Percentiles rank a stretch among this genome's conserved stretches.
Conservation (phyloP, 1,140 invertebrate species). For the Apis mellifera region DNA sequence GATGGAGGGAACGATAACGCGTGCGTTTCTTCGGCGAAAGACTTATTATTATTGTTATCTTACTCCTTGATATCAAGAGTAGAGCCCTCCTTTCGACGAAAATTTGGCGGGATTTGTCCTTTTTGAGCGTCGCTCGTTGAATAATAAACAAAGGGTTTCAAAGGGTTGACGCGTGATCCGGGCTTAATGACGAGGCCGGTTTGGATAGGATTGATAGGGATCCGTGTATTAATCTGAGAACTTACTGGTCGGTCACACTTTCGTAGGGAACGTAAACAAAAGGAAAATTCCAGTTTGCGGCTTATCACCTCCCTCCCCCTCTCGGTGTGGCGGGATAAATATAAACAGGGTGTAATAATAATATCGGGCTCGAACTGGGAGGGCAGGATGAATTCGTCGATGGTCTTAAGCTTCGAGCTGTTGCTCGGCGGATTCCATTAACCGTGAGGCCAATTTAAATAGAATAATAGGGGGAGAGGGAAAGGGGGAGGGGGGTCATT, state of each 20-base stretch:
- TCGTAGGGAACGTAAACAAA: slow-evolving; percentile 30
- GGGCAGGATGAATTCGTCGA: slow-evolving; percentile 13
- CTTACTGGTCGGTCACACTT: slow-evolving; percentile 29
- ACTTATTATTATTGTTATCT: too few relatives aligned
- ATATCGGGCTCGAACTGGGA: background rate
- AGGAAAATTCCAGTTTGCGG: slow-evolving; percentile 26
- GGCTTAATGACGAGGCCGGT: background rate
- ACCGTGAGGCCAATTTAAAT: background rate
- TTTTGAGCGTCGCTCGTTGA: background rate
- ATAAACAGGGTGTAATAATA: slow-evolving; percentile 36
- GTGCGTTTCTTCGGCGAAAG: too few relatives aligned
- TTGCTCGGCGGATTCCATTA: background rate
- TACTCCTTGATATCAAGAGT: too few relatives aligned
- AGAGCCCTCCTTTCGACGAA: background rate
- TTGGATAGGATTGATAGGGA: slow-evolving; percentile 15
- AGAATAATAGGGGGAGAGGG: background rate
- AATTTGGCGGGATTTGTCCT: background rate
- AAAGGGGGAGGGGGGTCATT: too few relatives aligned
- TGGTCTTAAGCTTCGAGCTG: background rate
- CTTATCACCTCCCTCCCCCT: background rate
- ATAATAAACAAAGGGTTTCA: slow-evolving; percentile 11
- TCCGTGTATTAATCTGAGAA: slow-evolving; percentile 42
- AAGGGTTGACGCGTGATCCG: slow-evolving; percentile 14
- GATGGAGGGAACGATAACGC: too few relatives aligned
- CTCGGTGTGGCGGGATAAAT: slow-evolving; percentile 4